Percentiles rank a stretch among this genome's conserved stretches.
Evolutionary conservation across 2,797 vertebrate species (phyloP).

Genomic region (Melanotaenia nigrans): DNA sequence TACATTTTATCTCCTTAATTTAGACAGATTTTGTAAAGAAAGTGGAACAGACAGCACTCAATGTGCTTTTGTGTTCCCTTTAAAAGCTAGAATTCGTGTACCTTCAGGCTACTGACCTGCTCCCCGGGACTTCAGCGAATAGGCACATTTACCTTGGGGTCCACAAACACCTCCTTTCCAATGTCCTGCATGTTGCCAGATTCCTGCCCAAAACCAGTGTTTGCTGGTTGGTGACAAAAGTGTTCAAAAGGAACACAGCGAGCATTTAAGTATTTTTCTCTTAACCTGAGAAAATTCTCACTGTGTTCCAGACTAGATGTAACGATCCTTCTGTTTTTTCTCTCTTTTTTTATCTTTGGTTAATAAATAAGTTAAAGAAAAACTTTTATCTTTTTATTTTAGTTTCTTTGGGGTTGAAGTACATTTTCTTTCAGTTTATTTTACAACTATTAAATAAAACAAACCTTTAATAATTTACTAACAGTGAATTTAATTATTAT

Average conservation of each 20-base stretch:
- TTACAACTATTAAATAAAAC: background rate
- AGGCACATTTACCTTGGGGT: conserved; percentile 71
- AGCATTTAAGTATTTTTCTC: background rate
- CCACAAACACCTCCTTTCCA: conserved; percentile 69
- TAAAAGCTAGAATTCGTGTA: conserved; percentile 52
- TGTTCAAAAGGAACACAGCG: background rate
- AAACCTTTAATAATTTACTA: background rate
- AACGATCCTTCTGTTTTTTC: background rate
- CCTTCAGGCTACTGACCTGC: conserved; percentile 59
- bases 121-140: conserved; percentile 70
- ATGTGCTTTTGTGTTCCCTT: conserved; percentile 61
- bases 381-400: too few relatives aligned
- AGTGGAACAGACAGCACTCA: conserved; percentile 41
- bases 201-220: conserved; percentile 52
- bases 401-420: too few relatives aligned
- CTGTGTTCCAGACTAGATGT: background rate
- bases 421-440: background rate
- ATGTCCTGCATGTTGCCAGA: conserved; percentile 65
- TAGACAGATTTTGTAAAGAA: conserved; percentile 48
- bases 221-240: conserved; percentile 34
- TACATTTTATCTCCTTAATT: conserved; percentile 50
- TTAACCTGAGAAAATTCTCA: background rate
- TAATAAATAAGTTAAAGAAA: background rate
- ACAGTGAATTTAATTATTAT: background rate
- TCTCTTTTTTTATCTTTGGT: background rate